Base-by-base conservation (phyloP, 2,797 vertebrate species). In the Morus bassanus region DNA sequence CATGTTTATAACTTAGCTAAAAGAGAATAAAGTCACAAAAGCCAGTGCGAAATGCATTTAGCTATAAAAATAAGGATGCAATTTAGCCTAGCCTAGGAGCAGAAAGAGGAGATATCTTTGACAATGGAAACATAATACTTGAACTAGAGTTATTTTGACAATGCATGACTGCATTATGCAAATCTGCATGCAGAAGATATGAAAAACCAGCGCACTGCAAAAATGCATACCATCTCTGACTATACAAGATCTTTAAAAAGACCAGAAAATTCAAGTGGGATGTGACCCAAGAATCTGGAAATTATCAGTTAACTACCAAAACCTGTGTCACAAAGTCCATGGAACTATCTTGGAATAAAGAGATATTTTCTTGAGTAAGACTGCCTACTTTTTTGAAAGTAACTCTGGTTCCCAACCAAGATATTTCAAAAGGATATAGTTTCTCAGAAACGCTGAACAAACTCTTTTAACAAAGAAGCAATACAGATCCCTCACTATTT, bases 371-470 rank as follows among this genome's bases (percentile, higher is more conserved):
- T 78, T 45, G 33, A 91, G 76, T 88, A 67, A 1, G 5, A 48
- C 35, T 45, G 43, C 14, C 45, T 53, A 3, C 6, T 51, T 39
- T 77, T 80, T 37, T 88, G 21, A 81, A 78, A 69, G 41, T 21
- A 88, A 73, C 77, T 68, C 70, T 85, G 16, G 6, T 41, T 92
- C 50, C 35, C 74, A 65, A 35, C 33, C 33, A 46, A 65, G 63
- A 79, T 18, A 57, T 45, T 59, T 93, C 39, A 63, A 88, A 89
- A 94, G 92, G 93, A 96, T 94, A 92, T 94, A 92, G 93, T 92
- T 91, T 93, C 91, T 89, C 74, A 92, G 35, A 97, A 96, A 87
- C 1, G 57, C 95, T 87, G 92, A 94, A 87, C 74, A 87, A 73
- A 85, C 63, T 86, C 65, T 94, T 90, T 70, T 54, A 86, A 93